These are phyloP conservation scores for Equus przewalskii DNA, from an alignment of 2,113 vertebrate species.

Conservation along the genomic window DNA sequence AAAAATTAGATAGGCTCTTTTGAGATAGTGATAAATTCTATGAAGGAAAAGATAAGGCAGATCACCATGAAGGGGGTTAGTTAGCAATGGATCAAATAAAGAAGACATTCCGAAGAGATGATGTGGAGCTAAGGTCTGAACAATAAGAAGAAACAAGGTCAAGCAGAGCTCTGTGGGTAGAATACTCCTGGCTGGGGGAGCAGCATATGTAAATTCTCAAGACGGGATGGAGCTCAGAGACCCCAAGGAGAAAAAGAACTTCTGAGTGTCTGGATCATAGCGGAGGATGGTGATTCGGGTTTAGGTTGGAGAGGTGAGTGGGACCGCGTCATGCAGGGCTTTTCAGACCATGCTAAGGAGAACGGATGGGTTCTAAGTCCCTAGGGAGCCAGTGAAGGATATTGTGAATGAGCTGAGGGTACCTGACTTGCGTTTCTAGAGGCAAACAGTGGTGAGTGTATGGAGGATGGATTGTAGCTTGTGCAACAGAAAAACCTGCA, in stretches of 20 bases:
- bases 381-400: not conserved
- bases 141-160: not conserved
- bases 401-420: not conserved
- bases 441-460: too few species aligned
- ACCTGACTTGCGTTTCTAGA: not conserved
- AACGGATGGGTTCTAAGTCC: not conserved
- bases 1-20: not conserved
- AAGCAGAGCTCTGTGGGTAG: not conserved
- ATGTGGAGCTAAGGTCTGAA: not conserved
- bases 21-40: not conserved
- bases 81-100: not conserved
- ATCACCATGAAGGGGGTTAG: not conserved
- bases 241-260: not conserved
- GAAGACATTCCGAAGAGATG: not conserved
- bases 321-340: not conserved
- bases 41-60: not conserved
- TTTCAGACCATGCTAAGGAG: not conserved
- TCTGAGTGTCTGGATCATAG: not conserved
- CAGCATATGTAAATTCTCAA: not conserved
- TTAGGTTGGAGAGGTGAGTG: not conserved
- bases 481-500: not conserved
- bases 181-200: not conserved
- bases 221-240: not conserved
- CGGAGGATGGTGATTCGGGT: not conserved
- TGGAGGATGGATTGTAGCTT: not conserved